A percentile compares a stretch with the other conserved stretches of the same genome.
These are phyloP conservation scores for Heteronetta atricapilla DNA, from an alignment of 2,113 vertebrate species.

Conservation along the genomic window DNA sequence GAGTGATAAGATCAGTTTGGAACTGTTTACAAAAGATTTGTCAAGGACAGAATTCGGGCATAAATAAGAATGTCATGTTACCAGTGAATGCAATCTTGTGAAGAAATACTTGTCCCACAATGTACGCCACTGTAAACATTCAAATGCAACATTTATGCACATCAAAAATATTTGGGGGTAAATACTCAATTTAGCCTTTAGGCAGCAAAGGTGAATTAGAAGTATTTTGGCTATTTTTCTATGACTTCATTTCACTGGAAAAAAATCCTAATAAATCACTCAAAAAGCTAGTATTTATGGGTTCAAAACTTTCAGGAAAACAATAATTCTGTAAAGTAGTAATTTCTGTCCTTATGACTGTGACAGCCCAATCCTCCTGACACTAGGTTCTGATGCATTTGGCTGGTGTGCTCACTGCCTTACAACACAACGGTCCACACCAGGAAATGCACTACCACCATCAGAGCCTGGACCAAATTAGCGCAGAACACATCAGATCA, in stretches of 20 bases:
- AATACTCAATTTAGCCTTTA: slow-evolving; percentile 33
- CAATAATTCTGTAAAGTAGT: not conserved
- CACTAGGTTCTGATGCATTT: slow-evolving; percentile 6
- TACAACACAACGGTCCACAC: slow-evolving; percentile 14
- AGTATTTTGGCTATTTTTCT: slow-evolving; percentile 22
- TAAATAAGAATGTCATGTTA: slow-evolving; percentile 14
- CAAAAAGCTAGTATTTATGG: slow-evolving; percentile 6
- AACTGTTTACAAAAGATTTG: not conserved
- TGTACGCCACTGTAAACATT: slow-evolving; percentile 38
- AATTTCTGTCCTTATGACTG: not conserved
- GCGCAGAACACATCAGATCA: not conserved
- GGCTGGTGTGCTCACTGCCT: slow-evolving; percentile 10
- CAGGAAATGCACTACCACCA: not conserved
- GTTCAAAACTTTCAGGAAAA: slow-evolving; percentile 26
- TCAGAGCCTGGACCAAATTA: not conserved
- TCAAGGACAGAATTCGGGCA: slow-evolving; percentile 31
- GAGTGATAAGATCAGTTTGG: slow-evolving; percentile 43
- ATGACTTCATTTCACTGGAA: not conserved
- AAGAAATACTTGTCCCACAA: slow-evolving; percentile 57
- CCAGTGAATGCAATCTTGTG: slow-evolving; percentile 27
- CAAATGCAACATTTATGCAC: slow-evolving; percentile 45
- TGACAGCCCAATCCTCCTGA: not conserved
- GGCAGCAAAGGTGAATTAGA: slow-evolving; percentile 23
- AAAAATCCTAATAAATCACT: slow-evolving; percentile 37
- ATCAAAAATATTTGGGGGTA: slow-evolving; percentile 27